A percentile compares a stretch with the other conserved stretches of the same genome.
Conservation (phyloP, 1,140 invertebrate species). For the Drosophila pachea region DNA sequence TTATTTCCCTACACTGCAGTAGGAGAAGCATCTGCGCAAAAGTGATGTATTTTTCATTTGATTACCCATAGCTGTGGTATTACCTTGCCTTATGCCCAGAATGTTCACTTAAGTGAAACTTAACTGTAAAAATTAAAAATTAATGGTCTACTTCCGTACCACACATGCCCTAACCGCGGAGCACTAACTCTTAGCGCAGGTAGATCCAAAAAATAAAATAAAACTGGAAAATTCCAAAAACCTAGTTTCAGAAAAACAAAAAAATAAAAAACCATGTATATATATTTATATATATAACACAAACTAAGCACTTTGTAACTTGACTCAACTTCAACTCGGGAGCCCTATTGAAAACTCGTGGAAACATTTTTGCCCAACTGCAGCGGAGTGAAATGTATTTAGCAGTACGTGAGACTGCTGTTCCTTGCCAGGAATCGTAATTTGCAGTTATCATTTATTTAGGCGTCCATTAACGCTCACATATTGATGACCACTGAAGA, state of each 20-base stretch:
- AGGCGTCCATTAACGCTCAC: constrained; percentile 74
- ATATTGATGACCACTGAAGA: constrained; percentile 59
- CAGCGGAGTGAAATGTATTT: constrained; percentile 71
- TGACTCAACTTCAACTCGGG: constrained; percentile 30
- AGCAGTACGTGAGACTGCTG: constrained; percentile 60
- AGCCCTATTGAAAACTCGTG: constrained; percentile 54
- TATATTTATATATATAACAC: constrained; percentile 8
- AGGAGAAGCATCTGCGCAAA: constrained; percentile 4
- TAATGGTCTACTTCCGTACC: constrained; percentile 45
- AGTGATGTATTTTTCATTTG: constrained; percentile 55
- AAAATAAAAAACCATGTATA: not conserved
- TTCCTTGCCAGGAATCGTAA: constrained; percentile 60
- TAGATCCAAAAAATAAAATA: constrained; percentile 18
- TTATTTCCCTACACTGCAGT: not conserved
- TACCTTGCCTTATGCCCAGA: constrained; percentile 26
- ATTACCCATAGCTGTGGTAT: constrained; percentile 39
- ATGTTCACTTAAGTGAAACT: constrained; percentile 49
- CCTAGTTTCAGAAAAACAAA: constrained; percentile 9
- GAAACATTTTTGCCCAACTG: constrained; percentile 71
- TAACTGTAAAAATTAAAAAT: constrained; percentile 65
- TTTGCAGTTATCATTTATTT: constrained; percentile 77
- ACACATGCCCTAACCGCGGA: constrained; percentile 25
- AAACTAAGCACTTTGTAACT: constrained; percentile 39
- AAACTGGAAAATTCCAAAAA: constrained; percentile 33
- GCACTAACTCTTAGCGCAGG: constrained; percentile 14